Base-by-base conservation (phyloP, 2,113 vertebrate genomes). In the Glaucidium brasilianum region DNA sequence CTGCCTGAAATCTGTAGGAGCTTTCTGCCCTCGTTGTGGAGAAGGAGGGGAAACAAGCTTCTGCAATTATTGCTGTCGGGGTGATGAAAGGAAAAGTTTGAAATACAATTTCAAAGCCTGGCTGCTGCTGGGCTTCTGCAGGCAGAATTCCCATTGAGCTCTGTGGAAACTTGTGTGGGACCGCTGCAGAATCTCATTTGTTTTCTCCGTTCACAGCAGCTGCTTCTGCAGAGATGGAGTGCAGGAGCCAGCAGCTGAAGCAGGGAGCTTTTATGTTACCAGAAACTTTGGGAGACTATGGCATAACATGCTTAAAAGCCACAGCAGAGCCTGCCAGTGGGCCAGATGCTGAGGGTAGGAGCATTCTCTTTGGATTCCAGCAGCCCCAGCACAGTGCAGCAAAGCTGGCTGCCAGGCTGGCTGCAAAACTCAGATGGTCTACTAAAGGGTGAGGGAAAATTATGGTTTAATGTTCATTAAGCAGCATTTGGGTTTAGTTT, bases 51-150 rank as follows among this genome's bases (percentile, higher is more conserved):
- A 73, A 86, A 81, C 0, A 63, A 91, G 87, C 85, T 90, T 29
- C 92, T 93, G 90, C 82, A 90, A 47, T 96, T 85, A 83, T 21
- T 59, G 72, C 75, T n/a, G 68, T 52, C 35, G 6, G 85, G 49
- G 80, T 69, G 85, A 93, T 92, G 95, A 81, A 92, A 95, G 95
- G 47, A 50, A 52, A 92, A 90, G 94, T 88, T 73, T 88, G 64
- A 93, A 82, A 90, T 35, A 17, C 0, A 6, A 73, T 90, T 92
- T 96, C 94, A 88, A 82, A 93, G 94, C 78, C 90, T 88, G 91
- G 67, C 87, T 90, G 96, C 95, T 96, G 85, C 93, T 79, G 81
- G 79, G 92, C 93, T 93, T 95, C 93, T 11, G 85, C 90, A 55
- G 85, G 85, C 94, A 58, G 39, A 95, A 88, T 96, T 93, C 94